Evolutionary conservation across 2,113 vertebrate genomes (phyloP), one percentile per base, ranked within the genome.

Genomic region (Scytalopus superciliaris): DNA sequence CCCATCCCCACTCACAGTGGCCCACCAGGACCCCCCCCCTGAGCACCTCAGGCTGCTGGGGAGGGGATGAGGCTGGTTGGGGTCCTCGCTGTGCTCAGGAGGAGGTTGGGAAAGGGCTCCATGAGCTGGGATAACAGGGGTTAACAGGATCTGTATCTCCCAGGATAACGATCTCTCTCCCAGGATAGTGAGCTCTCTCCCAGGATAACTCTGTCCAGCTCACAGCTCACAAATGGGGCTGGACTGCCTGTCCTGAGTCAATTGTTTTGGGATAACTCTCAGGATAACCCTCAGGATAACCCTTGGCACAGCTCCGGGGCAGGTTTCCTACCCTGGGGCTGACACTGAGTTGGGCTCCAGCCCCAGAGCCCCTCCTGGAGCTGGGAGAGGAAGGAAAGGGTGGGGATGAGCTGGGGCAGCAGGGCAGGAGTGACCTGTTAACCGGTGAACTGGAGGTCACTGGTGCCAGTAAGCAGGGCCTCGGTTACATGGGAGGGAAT

Each of bases 181-280:
- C 52, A 53, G 23, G 52, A 50, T 24, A 23, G 24, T 16, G 44
- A 19, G 19, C 31, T 56, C 5, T 49, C n/a, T 69, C 67, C 67
- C 13, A 7, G 66, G 45, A 35, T 49, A 49, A 37, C 21, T 16
- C 22, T 67, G 8, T 33, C 10, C 0, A 4, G 7, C 31, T 44
- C 31, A 4, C 19, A 9, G 39, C n/a, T 39, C 3, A 23, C 49
- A 24, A n/a, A 49, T 3, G 23, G 28, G 37, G 42, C 19, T 45
- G 78, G 77, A 24, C 14, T 3, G 1, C n/a, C n/a, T 31, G 11
- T n/a, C 52, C 53, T 10, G 72, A 22, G 31, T 19, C 2, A 1
- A 3, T 25, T 56, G 42, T 22, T 3, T 25, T 0, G 3, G 14
- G 5, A 31, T 18, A 10, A 21, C 14, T 4, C 2, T 16, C 0